Base-by-base conservation (phyloP, 2,113 vertebrate species). In the Regulus satrapa region DNA sequence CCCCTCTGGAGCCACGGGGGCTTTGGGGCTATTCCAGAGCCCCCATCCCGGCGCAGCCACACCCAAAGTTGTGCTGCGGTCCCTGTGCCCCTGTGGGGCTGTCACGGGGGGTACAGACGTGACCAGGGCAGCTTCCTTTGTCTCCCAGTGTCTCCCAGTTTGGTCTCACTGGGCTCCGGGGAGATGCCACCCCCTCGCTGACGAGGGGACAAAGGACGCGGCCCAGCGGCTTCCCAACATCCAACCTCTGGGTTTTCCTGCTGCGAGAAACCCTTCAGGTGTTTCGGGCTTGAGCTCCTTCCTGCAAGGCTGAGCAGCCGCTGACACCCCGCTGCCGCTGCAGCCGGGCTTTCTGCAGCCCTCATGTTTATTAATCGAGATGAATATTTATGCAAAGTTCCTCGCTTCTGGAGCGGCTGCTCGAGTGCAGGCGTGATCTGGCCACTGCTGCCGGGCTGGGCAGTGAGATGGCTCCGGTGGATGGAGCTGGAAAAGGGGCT, bases 361-460 rank as follows among this genome's bases (percentile, higher is more conserved):
- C 92, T 97, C 96, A 95, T 97, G 95, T 96, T 89, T 97, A 97
- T 97, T 97, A 98, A 98, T 97, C 15, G 40, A 72, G 46, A 97
- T 98, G 97, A 97, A 98, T 98, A 98, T 98, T 98, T 86, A 98
- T 97, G 92, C 79, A 34, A 73, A 80, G 38, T 83, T 93, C 34
- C 68, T 43, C 18, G 46, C 79, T 79, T 75, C 72, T 29, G 10
- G 52, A 78, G 88, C 40, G 4, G 48, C 40, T 82, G 79, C 71
- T 84, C 13, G 2, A 36, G 64, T 92, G 96, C 83, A 31, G 80
- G 71, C 63, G 5, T 12, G 15, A 90, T 75, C 48, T 5, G 24
- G 78, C 59, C 54, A 0, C 85, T 2, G 74, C 67, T 13, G 66
- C 76, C 12, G 10, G n/a, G 80, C 58, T 18, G 61, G 88, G 69